A percentile compares a stretch with the other conserved stretches of the same genome.
These are phyloP conservation scores for Cheilosia variabilis DNA, from an alignment of 2,888 invertebrate genomes.

Conservation along the genomic window DNA sequence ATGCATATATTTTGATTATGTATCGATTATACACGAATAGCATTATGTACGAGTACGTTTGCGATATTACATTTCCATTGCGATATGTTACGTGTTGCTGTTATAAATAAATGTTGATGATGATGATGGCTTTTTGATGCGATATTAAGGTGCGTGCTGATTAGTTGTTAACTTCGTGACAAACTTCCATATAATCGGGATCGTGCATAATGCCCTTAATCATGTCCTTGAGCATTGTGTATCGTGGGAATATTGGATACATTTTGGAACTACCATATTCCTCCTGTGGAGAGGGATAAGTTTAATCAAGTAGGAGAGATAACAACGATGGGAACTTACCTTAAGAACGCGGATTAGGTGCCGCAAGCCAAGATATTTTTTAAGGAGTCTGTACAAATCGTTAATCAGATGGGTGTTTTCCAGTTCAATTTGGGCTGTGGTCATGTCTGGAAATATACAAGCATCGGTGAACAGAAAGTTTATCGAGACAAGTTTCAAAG, in stretches of 20 bases:
- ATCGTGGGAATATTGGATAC: slow-evolving; percentile 96
- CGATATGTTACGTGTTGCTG: slow-evolving; percentile 57
- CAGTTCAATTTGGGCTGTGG: slow-evolving; percentile 94
- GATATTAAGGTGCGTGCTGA: slow-evolving; percentile 29
- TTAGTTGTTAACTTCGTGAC: slow-evolving; percentile 92
- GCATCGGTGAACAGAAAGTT: not conserved
- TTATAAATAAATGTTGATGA: slow-evolving; percentile 17
- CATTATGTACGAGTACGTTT: slow-evolving; percentile 2
- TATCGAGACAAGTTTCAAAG: not conserved
- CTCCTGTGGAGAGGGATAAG: slow-evolving; percentile 85
- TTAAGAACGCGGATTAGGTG: slow-evolving; percentile 94
- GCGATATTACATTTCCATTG: slow-evolving; percentile 22
- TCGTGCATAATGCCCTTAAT: slow-evolving; percentile 97
- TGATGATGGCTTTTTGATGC: slow-evolving; percentile 23
- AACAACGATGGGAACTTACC: slow-evolving; percentile 84
- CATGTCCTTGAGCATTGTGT: slow-evolving; percentile 98
- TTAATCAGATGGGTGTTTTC: slow-evolving; percentile 98
- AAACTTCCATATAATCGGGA: slow-evolving; percentile 98
- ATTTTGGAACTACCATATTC: slow-evolving; percentile 96
- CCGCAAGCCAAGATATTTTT: slow-evolving; percentile 95
- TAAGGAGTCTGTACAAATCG: slow-evolving; percentile 94
- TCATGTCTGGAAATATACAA: slow-evolving; percentile 90
- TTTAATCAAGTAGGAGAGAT: not conserved
- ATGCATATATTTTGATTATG: slow-evolving; percentile 59
- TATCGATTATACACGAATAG: slow-evolving; percentile 26